Evolutionary conservation across 2,888 invertebrate species (phyloP), one percentile per base, ranked within the genome.

Genomic region (Protophormia terraenovae): DNA sequence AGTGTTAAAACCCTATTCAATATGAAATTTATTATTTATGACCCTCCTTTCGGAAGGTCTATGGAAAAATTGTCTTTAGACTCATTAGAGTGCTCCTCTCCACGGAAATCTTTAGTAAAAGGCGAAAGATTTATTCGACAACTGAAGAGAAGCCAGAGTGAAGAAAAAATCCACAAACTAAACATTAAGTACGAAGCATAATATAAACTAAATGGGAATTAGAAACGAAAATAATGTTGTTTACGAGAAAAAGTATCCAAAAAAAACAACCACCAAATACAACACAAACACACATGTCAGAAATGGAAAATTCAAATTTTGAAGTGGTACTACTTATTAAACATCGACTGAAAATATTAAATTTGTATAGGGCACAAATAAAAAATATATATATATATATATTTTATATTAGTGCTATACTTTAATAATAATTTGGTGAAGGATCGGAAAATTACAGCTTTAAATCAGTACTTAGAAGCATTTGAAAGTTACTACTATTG

Each of bases 21-120:
- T 6, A 19, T 47, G 24, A 41, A 14, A 71, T 71, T 53, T 50
- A 67, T 60, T 58, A 35, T 35, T 75, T 64, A 75, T 38, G 50
- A 16, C 50, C 53, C 38, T 41, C 62, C 38, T 53, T 53, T 19
- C 14, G 24, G 38, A 55, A 71, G 55, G 53, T 35, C 16, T 38
- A 22, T 27, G 12, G 0, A 71, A 71, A 55, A 67, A 86, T 78
- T 87, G 16, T 27, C 66, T 83, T 80, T 87, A 87, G 87, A 88
- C 86, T 87, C 87, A 87, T 88, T 87, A 87, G 86, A 87, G 86
- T 88, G 87, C 86, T 86, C 88, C 87, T 87, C 87, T 87, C 87
- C 87, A 88, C 88, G 88, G 88, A 88, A 88, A 87, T 88, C 88
- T 88, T 88, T 87, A 88, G 88, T 88, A 87, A 88, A 88, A 88